Conservation (phyloP, 2,888 invertebrate species). For the Parasteatoda lunata region DNA sequence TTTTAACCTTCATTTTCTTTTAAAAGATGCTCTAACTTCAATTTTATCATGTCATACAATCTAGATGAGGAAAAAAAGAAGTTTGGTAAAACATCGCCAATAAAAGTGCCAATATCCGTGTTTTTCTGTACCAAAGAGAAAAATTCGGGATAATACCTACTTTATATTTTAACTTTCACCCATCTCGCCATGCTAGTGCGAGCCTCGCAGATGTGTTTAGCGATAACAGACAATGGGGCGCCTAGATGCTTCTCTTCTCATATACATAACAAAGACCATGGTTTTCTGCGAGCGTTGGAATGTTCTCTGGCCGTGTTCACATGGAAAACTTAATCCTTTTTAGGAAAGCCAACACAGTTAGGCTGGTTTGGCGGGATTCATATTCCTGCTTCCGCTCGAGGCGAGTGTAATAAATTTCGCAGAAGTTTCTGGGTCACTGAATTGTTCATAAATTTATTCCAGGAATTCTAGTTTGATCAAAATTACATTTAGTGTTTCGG, state of each 20-base stretch:
- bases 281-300: not conserved
- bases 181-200: not conserved
- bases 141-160: not conserved
- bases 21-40: too few species aligned
- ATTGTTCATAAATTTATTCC: too few species aligned
- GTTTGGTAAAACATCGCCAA: not conserved
- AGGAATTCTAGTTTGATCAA: too few species aligned
- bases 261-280: not conserved
- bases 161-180: not conserved
- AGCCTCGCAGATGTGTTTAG: not conserved
- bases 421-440: too few species aligned
- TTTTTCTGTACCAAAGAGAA: not conserved
- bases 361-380: not conserved
- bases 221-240: not conserved
- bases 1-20: too few species aligned
- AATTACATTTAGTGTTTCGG: too few species aligned
- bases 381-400: not conserved
- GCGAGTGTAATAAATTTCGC: not conserved
- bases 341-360: not conserved
- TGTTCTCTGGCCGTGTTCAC: not conserved
- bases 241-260: not conserved
- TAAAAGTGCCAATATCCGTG: not conserved
- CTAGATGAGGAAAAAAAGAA: not conserved
- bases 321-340: constrained; percentile 3
- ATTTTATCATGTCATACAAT: too few species aligned